Base-by-base conservation (phyloP, 2,797 vertebrate species). In the Antrozous pallidus region DNA sequence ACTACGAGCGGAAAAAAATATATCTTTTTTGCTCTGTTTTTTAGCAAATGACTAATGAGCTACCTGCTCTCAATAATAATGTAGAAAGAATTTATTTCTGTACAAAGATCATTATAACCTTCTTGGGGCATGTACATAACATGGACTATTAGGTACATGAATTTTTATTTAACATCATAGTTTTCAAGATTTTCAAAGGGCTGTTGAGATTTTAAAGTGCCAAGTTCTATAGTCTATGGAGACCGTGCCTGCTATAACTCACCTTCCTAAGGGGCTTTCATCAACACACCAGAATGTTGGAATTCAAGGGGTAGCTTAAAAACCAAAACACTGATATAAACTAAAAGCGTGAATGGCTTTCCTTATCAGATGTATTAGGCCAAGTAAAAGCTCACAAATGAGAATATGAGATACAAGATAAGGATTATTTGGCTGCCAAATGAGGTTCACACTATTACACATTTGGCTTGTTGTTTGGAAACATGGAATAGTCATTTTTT, bases 361-460 rank as follows among this genome's bases (percentile, higher is more conserved):
- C 38, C 24, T 75, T 63, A 92, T 75, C 88, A 77, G 17, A 31
- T 38, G 4, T 36, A 74, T 47, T 81, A 49, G 83, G 33, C 12
- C 90, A 81, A 95, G 91, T 12, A 51, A 81, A 93, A 95, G 22
- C 24, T 93, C 67, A 88, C 31, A 82, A 77, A 20, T 31, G n/a
- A 79, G 40, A 80, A 77, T 38, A 54, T 33, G 4, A 58, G 40
- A 38, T 74, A 80, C 38, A 20, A 75, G 42, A 47, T 84, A 75
- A 77, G 31, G 11, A 31, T 22, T 22, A 16, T 77, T 38, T 56
- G 38, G 18, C 12, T 79, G n/a, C 45, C 51, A 18, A 71, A 26
- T 78, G 47, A 58, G n/a, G 61, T 85, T 82, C 54, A 78, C 51
- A 28, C 17, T 77, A 33, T 74, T 54, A 11, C 54, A 67, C 24